Evolutionary conservation across 2,888 invertebrate genomes (phyloP).

Genomic region (Sipha maydis): DNA sequence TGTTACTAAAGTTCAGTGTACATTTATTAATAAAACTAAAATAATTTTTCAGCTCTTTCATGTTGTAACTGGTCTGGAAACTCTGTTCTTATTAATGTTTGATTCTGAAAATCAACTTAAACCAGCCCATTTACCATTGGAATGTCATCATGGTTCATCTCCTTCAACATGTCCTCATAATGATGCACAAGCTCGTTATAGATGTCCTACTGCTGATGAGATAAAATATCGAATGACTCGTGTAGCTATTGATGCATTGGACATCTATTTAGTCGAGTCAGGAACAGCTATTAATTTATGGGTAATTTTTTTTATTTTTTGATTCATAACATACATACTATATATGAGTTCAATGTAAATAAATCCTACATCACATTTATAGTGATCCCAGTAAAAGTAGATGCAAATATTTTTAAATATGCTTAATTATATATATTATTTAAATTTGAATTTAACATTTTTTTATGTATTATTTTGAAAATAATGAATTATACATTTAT

Average conservation of each 20-base stretch:
- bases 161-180: conserved; percentile 78
- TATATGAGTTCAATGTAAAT: no score
- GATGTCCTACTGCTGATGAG: conserved; percentile 82
- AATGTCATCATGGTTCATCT: conserved; percentile 82
- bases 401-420: no score
- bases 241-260: conserved; percentile 86
- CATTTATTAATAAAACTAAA: no score
- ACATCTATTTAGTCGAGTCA: conserved; percentile 89
- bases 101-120: conserved; percentile 91
- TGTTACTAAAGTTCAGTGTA: no score
- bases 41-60: conserved; percentile 75
- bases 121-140: conserved; percentile 81
- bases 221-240: conserved; percentile 95
- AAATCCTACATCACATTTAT: no score
- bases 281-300: conserved; percentile 88
- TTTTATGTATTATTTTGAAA: not conserved
- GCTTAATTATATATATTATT: not conserved
- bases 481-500: not conserved
- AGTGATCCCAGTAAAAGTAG: not conserved
- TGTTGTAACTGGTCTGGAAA: conserved; percentile 87
- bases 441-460: conserved; percentile 54
- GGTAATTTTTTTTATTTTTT: conserved; percentile 68
- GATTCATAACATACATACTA: no score
- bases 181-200: conserved; percentile 70
- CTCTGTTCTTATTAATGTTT: conserved; percentile 83